Percentiles rank a stretch among this genome's conserved stretches.
phyloP scores from a whole-genome alignment of 2,888 invertebrate genomes.

The Machimus rusticus region DNA sequence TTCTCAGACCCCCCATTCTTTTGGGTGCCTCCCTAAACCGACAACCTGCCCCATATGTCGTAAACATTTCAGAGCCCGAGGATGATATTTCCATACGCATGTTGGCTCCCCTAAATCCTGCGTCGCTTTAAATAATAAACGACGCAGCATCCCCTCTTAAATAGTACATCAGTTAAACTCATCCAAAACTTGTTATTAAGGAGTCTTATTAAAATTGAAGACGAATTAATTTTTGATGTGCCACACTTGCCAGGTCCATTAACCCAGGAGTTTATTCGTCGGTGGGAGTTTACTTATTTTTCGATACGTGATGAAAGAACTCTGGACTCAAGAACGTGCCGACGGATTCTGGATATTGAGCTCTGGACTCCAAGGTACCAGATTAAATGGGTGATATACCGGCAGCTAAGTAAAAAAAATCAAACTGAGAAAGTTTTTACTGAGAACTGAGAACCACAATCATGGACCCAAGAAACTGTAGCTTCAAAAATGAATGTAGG shows the following conservation, averaged over 20 bases:
- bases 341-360: background rate
- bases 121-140: background rate
- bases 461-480: background rate
- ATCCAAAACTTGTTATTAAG: slow-evolving; percentile 28
- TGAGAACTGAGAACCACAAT: background rate
- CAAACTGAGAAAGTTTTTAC: background rate
- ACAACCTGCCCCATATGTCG: background rate
- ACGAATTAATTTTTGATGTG: slow-evolving; percentile 7
- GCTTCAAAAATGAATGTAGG: slow-evolving; percentile 23
- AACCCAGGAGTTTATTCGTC: background rate
- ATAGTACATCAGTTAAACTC: slow-evolving; percentile 14
- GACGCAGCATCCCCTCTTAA: background rate
- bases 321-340: background rate
- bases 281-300: background rate
- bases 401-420: background rate
- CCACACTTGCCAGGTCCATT: slow-evolving; percentile 4
- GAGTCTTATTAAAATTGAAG: slow-evolving; percentile 23
- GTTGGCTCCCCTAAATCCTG: background rate
- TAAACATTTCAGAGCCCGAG: background rate
- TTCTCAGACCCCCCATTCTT: background rate
- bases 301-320: slow-evolving; percentile 13
- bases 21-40: background rate
- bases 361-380: background rate
- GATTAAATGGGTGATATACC: background rate
- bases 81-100: background rate